These are phyloP conservation scores for Lycaon pictus DNA, from an alignment of 2,113 vertebrate genomes.

Conservation along the genomic window DNA sequence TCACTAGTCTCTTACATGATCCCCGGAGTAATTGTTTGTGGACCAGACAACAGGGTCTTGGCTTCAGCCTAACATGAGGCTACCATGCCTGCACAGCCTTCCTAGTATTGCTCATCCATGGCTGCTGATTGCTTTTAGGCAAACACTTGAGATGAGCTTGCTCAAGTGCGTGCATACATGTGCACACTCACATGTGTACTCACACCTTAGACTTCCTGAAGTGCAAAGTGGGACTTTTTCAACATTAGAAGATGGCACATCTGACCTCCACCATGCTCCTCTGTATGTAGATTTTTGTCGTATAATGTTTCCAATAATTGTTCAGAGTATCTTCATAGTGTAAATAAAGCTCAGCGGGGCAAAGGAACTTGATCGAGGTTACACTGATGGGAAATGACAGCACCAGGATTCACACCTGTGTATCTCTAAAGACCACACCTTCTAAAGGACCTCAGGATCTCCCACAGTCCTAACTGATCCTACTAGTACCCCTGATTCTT, in stretches of 20 bases:
- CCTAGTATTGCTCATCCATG: background rate
- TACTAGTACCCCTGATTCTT: background rate
- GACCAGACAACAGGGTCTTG: background rate
- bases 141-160: background rate
- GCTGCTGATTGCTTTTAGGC: background rate
- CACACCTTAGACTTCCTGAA: background rate
- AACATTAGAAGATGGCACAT: background rate
- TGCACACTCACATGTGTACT: background rate
- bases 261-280: background rate
- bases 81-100: background rate
- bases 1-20: background rate
- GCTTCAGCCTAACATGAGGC: background rate
- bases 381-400: background rate
- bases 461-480: background rate
- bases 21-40: background rate
- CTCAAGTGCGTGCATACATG: rapidly evolving
- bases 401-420: background rate
- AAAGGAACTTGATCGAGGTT: background rate
- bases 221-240: background rate
- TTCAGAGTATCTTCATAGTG: background rate
- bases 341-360: background rate
- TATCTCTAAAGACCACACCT: background rate
- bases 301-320: background rate
- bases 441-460: rapidly evolving
- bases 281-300: background rate